Evolutionary conservation across 2,113 vertebrate species (phyloP), one percentile per base, ranked within the genome.

Genomic region (Phalacrocorax aristotelis): DNA sequence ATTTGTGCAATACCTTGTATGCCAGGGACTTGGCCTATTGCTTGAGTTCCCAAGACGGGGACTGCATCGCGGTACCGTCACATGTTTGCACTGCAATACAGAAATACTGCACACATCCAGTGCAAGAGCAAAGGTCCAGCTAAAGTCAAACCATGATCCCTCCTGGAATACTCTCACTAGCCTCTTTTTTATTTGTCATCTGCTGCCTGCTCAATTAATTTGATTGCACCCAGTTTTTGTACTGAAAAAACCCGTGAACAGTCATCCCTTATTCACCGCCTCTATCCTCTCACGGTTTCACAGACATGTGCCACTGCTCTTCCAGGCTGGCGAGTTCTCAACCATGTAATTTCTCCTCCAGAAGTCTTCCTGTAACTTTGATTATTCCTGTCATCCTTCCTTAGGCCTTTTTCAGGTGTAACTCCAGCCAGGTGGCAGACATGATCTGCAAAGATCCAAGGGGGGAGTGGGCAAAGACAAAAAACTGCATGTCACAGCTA

Each of bases 61-160:
- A 26, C 10, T 29, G 20, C 21, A 29, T 11, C 0, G 0, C 5
- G 8, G 74, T 36, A 27, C 22, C 2, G 6, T 6, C 9, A n/a
- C 46, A 71, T 48, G 8, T 25, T 21, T 27, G 55, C 30, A 32
- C 18, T 19, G n/a, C 60, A 46, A 22, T 20, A 34, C 16, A 61
- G 15, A 49, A 86, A 40, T 29, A 13, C 46, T 14, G 26, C 54
- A 30, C 27, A 4, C 9, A 11, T 10, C 64, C 38, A 25, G n/a
- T 8, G 21, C 6, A 7, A 38, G 44, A 72, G 64, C 58, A 27
- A 30, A 57, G 57, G 12, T 8, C 16, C 3, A 15, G 19, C 48
- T 60, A 7, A 20, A 40, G 27, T 6, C 58, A 79, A 52, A 72
- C 61, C 12, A 5, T 3, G 10, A 25, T 27, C 23, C 60, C 38